Percentiles rank a stretch among this genome's conserved stretches.
phyloP scores from a whole-genome alignment of 2,797 vertebrate species.

The Cyclopterus lumpus region DNA sequence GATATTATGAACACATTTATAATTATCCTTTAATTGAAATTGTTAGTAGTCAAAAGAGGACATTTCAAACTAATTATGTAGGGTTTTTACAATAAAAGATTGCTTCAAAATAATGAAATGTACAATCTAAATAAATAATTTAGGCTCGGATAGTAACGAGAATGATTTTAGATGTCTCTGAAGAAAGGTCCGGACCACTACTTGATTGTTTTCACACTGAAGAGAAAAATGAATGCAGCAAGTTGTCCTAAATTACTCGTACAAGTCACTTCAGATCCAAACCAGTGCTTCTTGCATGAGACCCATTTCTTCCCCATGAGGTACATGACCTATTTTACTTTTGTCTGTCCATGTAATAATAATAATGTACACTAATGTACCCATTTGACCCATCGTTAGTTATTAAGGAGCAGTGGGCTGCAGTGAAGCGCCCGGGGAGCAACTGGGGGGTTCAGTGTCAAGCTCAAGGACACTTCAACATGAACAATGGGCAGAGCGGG shows the following conservation, averaged over 20 bases:
- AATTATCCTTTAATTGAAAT: not conserved
- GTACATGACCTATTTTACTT: conserved; percentile 6
- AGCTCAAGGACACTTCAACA: too few species aligned
- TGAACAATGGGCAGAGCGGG: too few species aligned
- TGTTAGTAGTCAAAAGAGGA: not conserved
- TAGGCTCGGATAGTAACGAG: not conserved
- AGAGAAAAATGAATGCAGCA: not conserved
- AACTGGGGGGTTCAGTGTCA: too few species aligned
- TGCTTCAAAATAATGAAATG: not conserved
- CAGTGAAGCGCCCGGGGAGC: too few species aligned
- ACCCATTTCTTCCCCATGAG: not conserved
- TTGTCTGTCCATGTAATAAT: not conserved
- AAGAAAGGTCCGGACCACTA: not conserved
- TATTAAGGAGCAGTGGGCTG: too few species aligned
- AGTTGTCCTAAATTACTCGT: not conserved
- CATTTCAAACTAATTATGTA: too few species aligned
- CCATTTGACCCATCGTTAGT: too few species aligned
- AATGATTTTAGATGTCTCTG: not conserved
- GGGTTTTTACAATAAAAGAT: not conserved
- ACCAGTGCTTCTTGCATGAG: not conserved
- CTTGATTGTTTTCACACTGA: not conserved
- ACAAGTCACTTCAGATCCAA: not conserved
- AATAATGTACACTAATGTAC: too few species aligned
- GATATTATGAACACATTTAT: not conserved
- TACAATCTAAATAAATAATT: not conserved